Evolutionary conservation across 2,113 vertebrate genomes (phyloP).

Genomic region (Shinisaurus crocodilurus): DNA sequence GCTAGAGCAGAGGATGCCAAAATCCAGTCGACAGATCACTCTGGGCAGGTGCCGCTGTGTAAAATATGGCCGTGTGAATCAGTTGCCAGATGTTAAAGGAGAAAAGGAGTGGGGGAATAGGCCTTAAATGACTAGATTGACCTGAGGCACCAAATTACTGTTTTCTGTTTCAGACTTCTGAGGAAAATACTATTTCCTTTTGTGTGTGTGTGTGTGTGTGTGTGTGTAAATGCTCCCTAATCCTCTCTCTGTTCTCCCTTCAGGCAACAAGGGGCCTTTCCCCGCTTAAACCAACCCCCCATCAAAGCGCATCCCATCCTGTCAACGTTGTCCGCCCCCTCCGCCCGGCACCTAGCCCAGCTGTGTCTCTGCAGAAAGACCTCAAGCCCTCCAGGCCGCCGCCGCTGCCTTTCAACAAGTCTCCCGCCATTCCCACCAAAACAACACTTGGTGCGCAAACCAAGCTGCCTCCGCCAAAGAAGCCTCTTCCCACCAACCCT

Average conservation of each 20-base stretch:
- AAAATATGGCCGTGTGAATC: not conserved
- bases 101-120: not conserved
- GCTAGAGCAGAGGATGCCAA: not conserved
- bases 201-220: too few species aligned
- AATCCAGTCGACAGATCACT: not conserved
- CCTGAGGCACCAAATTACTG: not conserved
- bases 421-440: slow-evolving; percentile 32
- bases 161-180: not conserved
- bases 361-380: slow-evolving; percentile 38
- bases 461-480: slow-evolving; percentile 84
- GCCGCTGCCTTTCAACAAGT: slow-evolving; percentile 57
- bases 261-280: slow-evolving; percentile 51
- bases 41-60: not conserved
- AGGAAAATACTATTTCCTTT: not conserved
- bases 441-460: not conserved
- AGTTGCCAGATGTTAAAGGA: not conserved
- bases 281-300: slow-evolving; percentile 62
- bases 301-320: slow-evolving; percentile 75
- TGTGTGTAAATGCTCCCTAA: not conserved
- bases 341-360: slow-evolving; percentile 56
- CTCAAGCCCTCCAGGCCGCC: slow-evolving; percentile 75
- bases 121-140: too few species aligned
- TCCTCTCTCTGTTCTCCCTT: fast-evolving
- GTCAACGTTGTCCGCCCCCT: slow-evolving; percentile 87
- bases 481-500: slow-evolving; percentile 86